These are phyloP conservation scores for Podabrus alpinus DNA, from an alignment of 2,888 invertebrate species.

Conservation along the genomic window DNA sequence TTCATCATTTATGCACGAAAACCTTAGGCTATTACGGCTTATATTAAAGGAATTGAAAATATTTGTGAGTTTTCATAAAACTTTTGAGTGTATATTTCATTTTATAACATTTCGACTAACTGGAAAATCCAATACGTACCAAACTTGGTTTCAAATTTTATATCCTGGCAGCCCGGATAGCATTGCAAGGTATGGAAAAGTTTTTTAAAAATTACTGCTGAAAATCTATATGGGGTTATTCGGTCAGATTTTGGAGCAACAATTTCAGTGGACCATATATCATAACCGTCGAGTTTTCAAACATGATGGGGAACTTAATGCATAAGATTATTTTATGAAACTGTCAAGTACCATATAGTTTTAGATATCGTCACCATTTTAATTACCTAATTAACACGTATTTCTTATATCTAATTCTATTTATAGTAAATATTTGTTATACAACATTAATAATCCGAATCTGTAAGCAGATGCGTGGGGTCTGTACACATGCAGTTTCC, in stretches of 20 bases:
- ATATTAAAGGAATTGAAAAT: neutral
- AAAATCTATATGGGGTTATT: no score
- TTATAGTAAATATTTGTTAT: slow-evolving; percentile 36
- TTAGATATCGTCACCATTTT: neutral
- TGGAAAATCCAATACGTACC: neutral
- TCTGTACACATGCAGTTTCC: slow-evolving; percentile 43
- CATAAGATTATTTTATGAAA: neutral
- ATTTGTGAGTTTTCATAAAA: neutral
- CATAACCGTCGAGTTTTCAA: no score
- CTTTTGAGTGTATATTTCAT: no score
- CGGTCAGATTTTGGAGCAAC: no score
- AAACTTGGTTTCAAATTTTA: neutral
- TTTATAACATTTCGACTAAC: neutral
- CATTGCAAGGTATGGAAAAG: no score
- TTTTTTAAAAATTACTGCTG: no score
- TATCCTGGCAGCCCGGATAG: no score
- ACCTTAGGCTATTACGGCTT: neutral
- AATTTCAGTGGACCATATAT: no score
- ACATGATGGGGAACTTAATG: no score
- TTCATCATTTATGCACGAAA: slow-evolving; percentile 5
- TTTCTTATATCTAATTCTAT: slow-evolving; percentile 9
- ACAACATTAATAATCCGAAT: slow-evolving; percentile 46
- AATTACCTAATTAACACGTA: neutral
- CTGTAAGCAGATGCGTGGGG: slow-evolving; percentile 45
- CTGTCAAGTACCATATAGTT: neutral